phyloP scores from a whole-genome alignment of 2,113 vertebrate genomes.

The Odontesthes bonariensis region DNA sequence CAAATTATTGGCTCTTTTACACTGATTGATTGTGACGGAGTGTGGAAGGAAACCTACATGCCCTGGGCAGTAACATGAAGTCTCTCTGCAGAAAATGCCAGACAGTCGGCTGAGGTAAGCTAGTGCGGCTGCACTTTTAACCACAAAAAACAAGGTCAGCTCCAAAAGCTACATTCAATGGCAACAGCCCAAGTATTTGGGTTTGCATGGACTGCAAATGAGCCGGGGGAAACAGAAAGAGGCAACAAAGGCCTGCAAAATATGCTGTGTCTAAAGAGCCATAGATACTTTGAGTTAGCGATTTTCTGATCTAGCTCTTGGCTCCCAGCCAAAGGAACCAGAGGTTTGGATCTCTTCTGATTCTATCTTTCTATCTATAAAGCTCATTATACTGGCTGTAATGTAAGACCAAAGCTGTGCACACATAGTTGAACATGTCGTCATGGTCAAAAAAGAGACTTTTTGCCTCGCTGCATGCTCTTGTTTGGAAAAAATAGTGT shows the following conservation, averaged over 20 bases:
- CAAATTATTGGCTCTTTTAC: neutral
- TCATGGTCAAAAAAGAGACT: neutral
- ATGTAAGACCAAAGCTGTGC: neutral
- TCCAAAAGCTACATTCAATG: neutral
- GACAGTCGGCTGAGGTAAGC: neutral
- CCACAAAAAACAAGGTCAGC: neutral
- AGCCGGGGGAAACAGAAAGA: neutral
- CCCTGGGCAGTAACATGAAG: neutral
- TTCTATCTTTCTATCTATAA: too few species aligned
- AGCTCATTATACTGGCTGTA: neutral
- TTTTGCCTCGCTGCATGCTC: neutral
- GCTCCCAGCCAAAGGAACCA: too few species aligned
- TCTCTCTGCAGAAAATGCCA: neutral
- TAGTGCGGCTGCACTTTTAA: neutral
- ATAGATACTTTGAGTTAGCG: neutral
- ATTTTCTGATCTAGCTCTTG: too few species aligned
- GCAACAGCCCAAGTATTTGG: neutral
- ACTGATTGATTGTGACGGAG: too few species aligned
- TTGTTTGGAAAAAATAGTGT: constrained; percentile 22
- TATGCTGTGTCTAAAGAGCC: too few species aligned
- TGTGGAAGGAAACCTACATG: constrained; percentile 4
- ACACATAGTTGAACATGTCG: neutral
- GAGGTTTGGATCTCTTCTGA: too few species aligned
- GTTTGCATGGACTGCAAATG: neutral
- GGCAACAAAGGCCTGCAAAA: too few species aligned